These are phyloP conservation scores for Papilio protenor DNA, from an alignment of 2,888 invertebrate species.

Conservation along the genomic window DNA sequence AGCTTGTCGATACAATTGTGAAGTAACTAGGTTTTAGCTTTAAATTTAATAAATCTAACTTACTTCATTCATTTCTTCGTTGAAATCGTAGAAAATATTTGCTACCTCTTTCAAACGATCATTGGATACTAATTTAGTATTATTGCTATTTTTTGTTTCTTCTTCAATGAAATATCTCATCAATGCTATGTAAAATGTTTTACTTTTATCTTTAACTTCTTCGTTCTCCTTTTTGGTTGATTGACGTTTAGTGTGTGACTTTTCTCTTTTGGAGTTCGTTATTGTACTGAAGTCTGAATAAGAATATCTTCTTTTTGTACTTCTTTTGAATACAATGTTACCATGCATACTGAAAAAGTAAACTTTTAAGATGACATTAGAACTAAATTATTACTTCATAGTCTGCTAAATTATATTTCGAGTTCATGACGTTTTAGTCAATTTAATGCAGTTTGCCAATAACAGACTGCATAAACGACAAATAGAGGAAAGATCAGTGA, in stretches of 20 bases:
- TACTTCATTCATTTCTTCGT: slow-evolving; percentile 84
- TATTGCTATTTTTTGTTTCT: slow-evolving; percentile 59
- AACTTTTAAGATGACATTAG: background rate
- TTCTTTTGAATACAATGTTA: slow-evolving; percentile 3
- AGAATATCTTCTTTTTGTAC: background rate
- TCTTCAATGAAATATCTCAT: slow-evolving; percentile 75
- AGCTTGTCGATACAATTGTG: background rate
- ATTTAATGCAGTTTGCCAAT: too few species aligned
- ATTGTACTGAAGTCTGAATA: background rate
- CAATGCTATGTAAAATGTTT: slow-evolving; percentile 71
- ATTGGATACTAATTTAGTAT: slow-evolving; percentile 71
- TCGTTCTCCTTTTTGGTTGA: slow-evolving; percentile 46
- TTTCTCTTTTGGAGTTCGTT: slow-evolving; percentile 28
- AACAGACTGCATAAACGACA: too few species aligned
- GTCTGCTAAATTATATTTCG: background rate
- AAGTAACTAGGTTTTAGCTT: background rate
- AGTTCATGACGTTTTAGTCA: background rate
- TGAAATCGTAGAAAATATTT: slow-evolving; percentile 78
- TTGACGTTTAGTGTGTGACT: background rate
- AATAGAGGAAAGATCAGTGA: too few species aligned
- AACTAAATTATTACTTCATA: background rate
- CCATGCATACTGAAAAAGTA: slow-evolving; percentile 17
- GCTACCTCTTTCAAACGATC: slow-evolving; percentile 74
- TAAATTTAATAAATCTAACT: slow-evolving; percentile 39
- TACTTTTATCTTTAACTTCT: slow-evolving; percentile 59